Conservation (phyloP, 2,888 invertebrate genomes). For the Diachrysia chrysitis region DNA sequence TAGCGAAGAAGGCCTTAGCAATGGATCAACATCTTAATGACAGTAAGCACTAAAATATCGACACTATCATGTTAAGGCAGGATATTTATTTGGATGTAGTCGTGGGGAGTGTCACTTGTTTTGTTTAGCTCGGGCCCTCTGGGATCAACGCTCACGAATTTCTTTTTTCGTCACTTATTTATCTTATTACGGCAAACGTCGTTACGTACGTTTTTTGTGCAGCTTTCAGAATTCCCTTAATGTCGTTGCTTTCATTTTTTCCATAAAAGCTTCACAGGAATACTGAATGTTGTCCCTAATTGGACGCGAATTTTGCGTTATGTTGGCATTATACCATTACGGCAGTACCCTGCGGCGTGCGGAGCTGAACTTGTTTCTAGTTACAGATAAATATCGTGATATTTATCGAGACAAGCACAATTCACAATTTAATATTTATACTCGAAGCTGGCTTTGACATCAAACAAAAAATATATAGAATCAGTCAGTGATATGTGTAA, state of each 20-base stretch:
- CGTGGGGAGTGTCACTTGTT: constrained; percentile 5
- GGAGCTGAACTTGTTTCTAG: constrained; percentile 15
- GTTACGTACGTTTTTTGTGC: constrained; percentile 38
- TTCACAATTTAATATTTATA: constrained; percentile 19
- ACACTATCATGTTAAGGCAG: constrained; percentile 4
- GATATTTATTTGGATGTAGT: constrained; percentile 2
- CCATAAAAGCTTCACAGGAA: constrained; percentile 40
- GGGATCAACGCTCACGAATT: constrained; percentile 25
- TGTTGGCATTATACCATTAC: constrained; percentile 23
- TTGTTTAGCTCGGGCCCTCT: constrained; percentile 7
- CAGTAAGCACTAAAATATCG: constrained; percentile 21
- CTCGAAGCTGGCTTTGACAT: background rate
- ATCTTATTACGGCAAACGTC: constrained; percentile 43
- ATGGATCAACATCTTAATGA: constrained; percentile 55
- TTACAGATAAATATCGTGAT: constrained; percentile 9
- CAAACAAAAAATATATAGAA: background rate
- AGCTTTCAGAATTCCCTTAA: constrained; percentile 37
- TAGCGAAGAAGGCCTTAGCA: constrained; percentile 33
- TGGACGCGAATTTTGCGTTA: constrained; percentile 38
- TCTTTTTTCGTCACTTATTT: constrained; percentile 36
- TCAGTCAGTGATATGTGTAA: background rate
- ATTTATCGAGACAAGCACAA: constrained; percentile 15
- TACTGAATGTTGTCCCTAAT: constrained; percentile 46
- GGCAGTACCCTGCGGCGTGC: constrained; percentile 17
- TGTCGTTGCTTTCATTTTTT: constrained; percentile 32